A percentile compares a stretch with the other conserved stretches of the same genome.
Evolutionary conservation across 1,140 invertebrate species (phyloP).

Genomic region (Drosophila punjabiensis): DNA sequence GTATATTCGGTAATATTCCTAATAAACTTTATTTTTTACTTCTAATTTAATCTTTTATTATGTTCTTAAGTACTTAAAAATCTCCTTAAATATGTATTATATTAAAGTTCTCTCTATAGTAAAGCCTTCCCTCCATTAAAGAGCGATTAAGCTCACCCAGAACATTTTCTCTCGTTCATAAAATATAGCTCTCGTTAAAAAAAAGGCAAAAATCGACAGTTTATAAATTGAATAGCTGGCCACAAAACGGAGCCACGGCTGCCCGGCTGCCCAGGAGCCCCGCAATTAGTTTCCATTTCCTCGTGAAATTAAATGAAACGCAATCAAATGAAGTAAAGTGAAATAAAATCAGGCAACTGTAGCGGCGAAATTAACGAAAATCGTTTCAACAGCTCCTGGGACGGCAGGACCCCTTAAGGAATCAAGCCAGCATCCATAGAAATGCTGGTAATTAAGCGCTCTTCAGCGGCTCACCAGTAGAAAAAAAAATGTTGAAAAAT

Average conservation of each 20-base stretch:
- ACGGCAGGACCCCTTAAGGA: slow-evolving; percentile 6
- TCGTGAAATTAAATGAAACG: slow-evolving; percentile 55
- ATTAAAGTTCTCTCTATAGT: no score
- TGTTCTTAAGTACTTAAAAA: background rate
- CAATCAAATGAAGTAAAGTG: slow-evolving; percentile 50
- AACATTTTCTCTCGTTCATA: background rate
- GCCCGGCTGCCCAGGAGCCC: slow-evolving; percentile 1
- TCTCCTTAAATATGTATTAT: background rate
- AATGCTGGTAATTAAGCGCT: slow-evolving; percentile 81
- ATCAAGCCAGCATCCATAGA: slow-evolving; percentile 40
- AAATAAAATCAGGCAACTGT: slow-evolving; percentile 51
- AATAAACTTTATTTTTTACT: no score
- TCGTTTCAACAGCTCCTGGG: slow-evolving; percentile 59
- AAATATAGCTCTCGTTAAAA: background rate
- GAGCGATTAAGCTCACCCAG: background rate
- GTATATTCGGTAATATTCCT: no score
- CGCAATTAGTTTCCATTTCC: slow-evolving; percentile 46
- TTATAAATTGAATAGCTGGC: slow-evolving; percentile 48
- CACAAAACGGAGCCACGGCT: slow-evolving; percentile 29
- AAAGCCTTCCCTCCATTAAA: slow-evolving; percentile 15
- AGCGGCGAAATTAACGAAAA: slow-evolving; percentile 63
- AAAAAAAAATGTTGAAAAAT: slow-evolving; percentile 26
- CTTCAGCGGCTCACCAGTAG: slow-evolving; percentile 42
- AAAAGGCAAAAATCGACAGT: slow-evolving; percentile 33
- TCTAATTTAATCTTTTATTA: background rate